These are phyloP conservation scores for Octomys mimax DNA, from an alignment of 2,797 vertebrate species.

Conservation along the genomic window DNA sequence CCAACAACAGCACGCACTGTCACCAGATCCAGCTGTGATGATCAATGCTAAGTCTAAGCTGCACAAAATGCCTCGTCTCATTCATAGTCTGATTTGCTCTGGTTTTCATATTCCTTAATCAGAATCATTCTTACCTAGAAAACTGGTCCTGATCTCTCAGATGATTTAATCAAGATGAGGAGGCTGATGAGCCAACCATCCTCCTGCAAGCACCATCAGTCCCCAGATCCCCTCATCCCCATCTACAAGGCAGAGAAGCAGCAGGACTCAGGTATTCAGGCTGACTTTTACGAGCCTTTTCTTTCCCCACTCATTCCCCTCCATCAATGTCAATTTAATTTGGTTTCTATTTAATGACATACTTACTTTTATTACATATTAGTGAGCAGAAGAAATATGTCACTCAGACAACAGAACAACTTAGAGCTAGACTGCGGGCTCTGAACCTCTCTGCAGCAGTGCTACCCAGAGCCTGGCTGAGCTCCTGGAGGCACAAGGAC, in stretches of 20 bases:
- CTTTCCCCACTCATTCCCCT: neutral
- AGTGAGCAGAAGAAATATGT: neutral
- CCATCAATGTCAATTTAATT: neutral
- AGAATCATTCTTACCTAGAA: slow-evolving; percentile 14
- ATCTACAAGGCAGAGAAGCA: neutral
- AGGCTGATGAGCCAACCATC: neutral
- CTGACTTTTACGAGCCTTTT: neutral
- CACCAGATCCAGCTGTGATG: neutral
- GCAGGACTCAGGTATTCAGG: neutral
- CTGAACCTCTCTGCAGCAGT: neutral
- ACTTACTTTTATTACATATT: neutral
- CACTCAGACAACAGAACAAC: neutral
- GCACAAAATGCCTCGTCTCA: slow-evolving; percentile 34
- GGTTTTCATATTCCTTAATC: neutral
- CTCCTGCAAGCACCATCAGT: neutral
- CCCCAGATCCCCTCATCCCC: too few species aligned
- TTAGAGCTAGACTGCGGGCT: neutral
- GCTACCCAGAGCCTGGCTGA: neutral
- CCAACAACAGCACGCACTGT: neutral
- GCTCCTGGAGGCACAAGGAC: neutral
- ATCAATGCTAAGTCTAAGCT: neutral
- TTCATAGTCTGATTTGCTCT: slow-evolving; percentile 17
- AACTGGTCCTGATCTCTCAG: neutral
- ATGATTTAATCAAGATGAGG: neutral
- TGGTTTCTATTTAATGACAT: neutral